Evolutionary conservation across 1,140 invertebrate genomes (phyloP), one percentile per base, ranked within the genome.

Genomic region (Lutraria rhynchaena): DNA sequence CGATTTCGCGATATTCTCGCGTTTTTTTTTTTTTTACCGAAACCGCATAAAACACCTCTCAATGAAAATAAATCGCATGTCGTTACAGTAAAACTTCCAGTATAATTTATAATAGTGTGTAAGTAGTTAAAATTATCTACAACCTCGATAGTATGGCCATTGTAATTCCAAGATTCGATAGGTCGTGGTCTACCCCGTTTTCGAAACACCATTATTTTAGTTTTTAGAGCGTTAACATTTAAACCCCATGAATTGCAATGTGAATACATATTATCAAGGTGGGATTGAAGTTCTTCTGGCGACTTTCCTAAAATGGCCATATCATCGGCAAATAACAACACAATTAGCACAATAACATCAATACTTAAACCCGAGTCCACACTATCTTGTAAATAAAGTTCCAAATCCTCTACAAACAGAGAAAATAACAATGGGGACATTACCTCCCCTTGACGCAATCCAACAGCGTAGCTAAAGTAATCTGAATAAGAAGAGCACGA

Each of bases 321-420:
- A 31, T 71, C 55, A 57, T 75, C 57, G 9, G 71, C 71, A 61
- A 75, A 60, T 3, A 75, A 29, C 37, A 75, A 17, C 24, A 75
- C 19, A 19, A 71, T 71, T 13, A 55, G 44, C 19, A 35, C 41
- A 2, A 71, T 71, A 37, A 55, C 69, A 33, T 71, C 33, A 33
- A 71, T 1, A 19, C 19, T 7, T 15, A 71, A 17, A 55, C 69
- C 69, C 31, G 37, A 27, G 1, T 13, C 22, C 1, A 11, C 5
- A 3, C 44, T 22, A 24, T 74, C 22, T 46, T 74, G 53, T 29
- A 73, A 63, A 49, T 24, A 46, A n/a, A 49, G 24, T 63, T 61
- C 55, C 9, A 77, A 41, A 17, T 77, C 74, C 22, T 63, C 58
- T n/a, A 63, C 37, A 65, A 77, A 77, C 19, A 77, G 31, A 3